These are phyloP conservation scores for Natrix natrix DNA, from an alignment of 2,797 vertebrate species.

Conservation along the genomic window DNA sequence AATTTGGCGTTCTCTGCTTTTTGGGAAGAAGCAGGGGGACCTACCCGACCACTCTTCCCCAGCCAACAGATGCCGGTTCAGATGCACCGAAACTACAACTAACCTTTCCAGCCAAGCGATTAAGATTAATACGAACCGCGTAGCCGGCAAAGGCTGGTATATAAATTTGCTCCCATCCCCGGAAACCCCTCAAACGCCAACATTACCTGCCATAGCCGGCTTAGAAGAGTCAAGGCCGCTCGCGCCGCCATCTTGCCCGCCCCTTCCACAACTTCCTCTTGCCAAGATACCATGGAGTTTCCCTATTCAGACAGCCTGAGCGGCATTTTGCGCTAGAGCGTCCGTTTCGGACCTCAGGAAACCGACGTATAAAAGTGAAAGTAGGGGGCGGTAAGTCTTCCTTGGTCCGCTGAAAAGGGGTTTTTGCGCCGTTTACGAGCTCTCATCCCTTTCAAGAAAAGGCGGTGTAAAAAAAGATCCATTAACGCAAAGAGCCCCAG, in stretches of 20 bases:
- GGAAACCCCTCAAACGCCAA: neutral
- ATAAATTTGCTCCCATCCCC: neutral
- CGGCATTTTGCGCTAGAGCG: neutral
- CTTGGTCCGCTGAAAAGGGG: too few relatives aligned
- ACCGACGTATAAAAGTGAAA: neutral
- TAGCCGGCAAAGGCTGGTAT: neutral
- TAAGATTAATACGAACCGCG: neutral
- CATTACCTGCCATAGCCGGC: conserved; percentile 40
- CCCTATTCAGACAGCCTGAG: neutral
- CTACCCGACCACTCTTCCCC: neutral
- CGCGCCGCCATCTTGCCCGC: conserved; percentile 47
- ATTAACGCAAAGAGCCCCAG: neutral
- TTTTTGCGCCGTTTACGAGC: neutral
- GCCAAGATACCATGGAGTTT: neutral
- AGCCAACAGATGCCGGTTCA: neutral
- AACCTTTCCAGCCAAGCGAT: neutral
- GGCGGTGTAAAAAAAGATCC: neutral
- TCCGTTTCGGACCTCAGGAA: neutral
- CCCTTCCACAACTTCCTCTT: neutral
- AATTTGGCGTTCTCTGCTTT: neutral
- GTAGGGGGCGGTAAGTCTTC: neutral
- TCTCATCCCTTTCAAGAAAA: neutral
- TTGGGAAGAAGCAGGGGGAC: neutral
- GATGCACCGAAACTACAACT: neutral
- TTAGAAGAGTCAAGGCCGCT: neutral